Conservation (phyloP, 1,140 invertebrate genomes). For the Sycophila sp. region DNA sequence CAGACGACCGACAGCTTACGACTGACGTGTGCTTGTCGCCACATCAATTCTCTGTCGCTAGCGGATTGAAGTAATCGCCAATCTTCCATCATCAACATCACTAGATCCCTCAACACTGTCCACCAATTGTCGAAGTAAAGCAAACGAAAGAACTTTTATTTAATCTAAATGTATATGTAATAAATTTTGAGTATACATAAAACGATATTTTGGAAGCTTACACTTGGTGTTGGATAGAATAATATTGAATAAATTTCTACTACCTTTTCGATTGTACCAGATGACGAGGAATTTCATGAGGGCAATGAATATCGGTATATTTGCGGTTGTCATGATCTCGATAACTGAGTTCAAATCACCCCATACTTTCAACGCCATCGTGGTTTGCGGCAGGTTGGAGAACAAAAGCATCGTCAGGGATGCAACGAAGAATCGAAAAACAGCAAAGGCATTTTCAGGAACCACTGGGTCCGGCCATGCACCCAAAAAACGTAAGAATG, state of each 20-base stretch:
- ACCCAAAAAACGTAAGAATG: conserved; percentile 36
- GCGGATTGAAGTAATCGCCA: background rate
- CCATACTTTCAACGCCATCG: conserved; percentile 24
- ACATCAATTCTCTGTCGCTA: background rate
- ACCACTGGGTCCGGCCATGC: conserved; percentile 36
- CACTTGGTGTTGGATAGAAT: too few species aligned
- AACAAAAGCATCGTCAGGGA: background rate
- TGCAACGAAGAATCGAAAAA: background rate
- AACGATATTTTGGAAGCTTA: too few species aligned
- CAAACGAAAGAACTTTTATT: too few species aligned
- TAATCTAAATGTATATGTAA: too few species aligned
- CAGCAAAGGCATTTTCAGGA: background rate
- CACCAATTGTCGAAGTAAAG: too few species aligned
- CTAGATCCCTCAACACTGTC: conserved; percentile 5
- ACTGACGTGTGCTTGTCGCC: background rate
- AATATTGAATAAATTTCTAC: too few species aligned
- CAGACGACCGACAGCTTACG: conserved; percentile 16
- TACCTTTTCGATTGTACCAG: conserved; percentile 33
- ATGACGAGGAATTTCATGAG: conserved; percentile 28
- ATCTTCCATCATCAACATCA: conserved; percentile 6
- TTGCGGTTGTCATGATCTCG: conserved; percentile 33
- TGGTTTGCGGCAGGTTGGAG: conserved; percentile 36
- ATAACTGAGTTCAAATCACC: conserved; percentile 38
- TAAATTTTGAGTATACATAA: too few species aligned
- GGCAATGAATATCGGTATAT: conserved; percentile 29